Conservation (phyloP, 2,888 invertebrate species). For the Dermolepida albohirtum region DNA sequence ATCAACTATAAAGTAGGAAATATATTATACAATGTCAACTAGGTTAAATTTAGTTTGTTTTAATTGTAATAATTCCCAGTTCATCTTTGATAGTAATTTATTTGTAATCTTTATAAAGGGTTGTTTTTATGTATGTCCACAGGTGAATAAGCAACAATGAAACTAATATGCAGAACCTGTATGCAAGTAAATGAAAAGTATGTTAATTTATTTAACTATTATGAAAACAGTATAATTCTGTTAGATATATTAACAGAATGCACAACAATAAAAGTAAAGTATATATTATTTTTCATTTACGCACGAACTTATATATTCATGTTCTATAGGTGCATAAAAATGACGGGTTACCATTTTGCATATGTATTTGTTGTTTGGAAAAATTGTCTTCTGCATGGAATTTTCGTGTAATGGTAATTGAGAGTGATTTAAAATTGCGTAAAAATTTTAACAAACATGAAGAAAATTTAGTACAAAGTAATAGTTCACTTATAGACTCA, state of each 20-base stretch:
- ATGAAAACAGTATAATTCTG: background rate
- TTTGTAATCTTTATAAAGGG: too few species aligned
- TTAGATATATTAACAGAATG: constrained; percentile 2
- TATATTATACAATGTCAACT: too few species aligned
- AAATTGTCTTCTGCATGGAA: constrained; percentile 6
- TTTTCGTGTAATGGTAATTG: background rate
- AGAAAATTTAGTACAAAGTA: too few species aligned
- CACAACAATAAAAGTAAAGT: background rate
- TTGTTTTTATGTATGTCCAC: too few species aligned
- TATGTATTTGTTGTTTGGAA: background rate
- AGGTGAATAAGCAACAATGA: too few species aligned
- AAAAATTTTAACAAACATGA: background rate
- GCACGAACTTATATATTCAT: background rate
- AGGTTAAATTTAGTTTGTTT: too few species aligned
- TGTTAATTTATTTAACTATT: background rate
- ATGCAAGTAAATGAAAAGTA: background rate
- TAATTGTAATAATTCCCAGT: too few species aligned
- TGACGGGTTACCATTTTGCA: background rate
- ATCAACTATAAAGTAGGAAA: too few species aligned
- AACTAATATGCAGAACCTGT: constrained; percentile 3
- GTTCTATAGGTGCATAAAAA: background rate
- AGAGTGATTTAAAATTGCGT: background rate
- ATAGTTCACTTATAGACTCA: too few species aligned
- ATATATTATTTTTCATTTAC: background rate
- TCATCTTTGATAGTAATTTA: too few species aligned